Evolutionary conservation across 2,797 vertebrate species (phyloP), one percentile per base, ranked within the genome.

Genomic region (Hipposideros larvatus): DNA sequence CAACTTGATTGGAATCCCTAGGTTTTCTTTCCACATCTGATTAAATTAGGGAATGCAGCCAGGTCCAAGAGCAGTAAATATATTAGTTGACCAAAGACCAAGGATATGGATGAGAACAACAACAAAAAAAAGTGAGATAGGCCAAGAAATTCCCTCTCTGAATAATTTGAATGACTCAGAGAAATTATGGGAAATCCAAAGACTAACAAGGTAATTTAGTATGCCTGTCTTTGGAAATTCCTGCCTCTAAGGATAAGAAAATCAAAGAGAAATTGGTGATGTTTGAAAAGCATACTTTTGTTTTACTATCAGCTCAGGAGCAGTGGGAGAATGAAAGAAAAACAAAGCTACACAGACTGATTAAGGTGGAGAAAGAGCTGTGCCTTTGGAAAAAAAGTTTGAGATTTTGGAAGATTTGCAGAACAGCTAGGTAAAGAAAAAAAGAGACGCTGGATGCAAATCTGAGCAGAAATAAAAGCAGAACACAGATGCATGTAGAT

Each of bases 271-370:
- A 92, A 74, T 26, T 41, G 4, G 26, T 66, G 61, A 78, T 4
- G 13, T 90, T 87, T 79, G 75, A 85, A 87, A 90, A 63, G 34
- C 55, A 37, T 22, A 28, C 16, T 43, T 96, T 78, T 83, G 48
- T 73, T 9, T 79, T 91, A 74, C 19, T 59, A 28, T 82, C 10
- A 61, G 14, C 21, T 18, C 5, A 78, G 16, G 7, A 87, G 26
- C 31, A 73, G 16, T 31, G 18, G 5, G 13, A 92, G 21, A 68
- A 66, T 31, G 13, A 84, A 83, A 51, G 55, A 83, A 91, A 83
- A 94, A 80, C 55, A 84, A 77, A 65, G 9, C 7, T 18, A 21
- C 3, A 46, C 21, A 74, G n/a, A 8, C 3, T 66, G 75, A 63
- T 31, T 41, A 68, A 46, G 8, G 7, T 63, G 19, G 31, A 82